phyloP scores from a whole-genome alignment of 2,113 vertebrate species.

The Nothoprocta perdicaria region DNA sequence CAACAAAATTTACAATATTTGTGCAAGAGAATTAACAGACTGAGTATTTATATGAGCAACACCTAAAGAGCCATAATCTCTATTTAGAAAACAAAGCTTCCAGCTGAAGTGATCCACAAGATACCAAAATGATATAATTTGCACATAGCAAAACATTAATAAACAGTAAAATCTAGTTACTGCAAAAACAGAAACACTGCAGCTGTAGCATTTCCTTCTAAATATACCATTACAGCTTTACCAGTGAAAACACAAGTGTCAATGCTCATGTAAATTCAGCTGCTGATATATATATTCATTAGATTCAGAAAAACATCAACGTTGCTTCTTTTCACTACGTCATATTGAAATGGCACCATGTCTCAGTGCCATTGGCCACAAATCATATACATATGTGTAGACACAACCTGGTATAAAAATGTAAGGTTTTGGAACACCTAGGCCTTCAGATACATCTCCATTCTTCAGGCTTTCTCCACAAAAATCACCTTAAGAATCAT shows the following conservation, averaged over 20 bases:
- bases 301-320: constrained; percentile 42
- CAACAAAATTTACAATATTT: neutral
- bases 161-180: constrained; percentile 53
- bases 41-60: neutral
- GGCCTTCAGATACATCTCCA: neutral
- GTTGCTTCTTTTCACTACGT: neutral
- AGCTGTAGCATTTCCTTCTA: constrained; percentile 38
- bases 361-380: neutral
- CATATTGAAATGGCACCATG: neutral
- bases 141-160: constrained; percentile 28
- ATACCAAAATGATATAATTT: neutral
- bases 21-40: neutral
- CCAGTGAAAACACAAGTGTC: constrained; percentile 57
- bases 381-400: neutral
- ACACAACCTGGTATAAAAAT: neutral
- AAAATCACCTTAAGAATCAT: neutral
- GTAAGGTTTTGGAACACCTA: neutral
- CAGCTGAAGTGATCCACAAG: constrained; percentile 25
- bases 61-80: neutral
- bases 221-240: constrained; percentile 44
- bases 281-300: constrained; percentile 64
- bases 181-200: constrained; percentile 51
- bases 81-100: constrained; percentile 18
- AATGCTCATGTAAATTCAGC: constrained; percentile 57
- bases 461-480: neutral